Conservation (phyloP, 2,113 vertebrate species). For the Phainopepla nitens region DNA sequence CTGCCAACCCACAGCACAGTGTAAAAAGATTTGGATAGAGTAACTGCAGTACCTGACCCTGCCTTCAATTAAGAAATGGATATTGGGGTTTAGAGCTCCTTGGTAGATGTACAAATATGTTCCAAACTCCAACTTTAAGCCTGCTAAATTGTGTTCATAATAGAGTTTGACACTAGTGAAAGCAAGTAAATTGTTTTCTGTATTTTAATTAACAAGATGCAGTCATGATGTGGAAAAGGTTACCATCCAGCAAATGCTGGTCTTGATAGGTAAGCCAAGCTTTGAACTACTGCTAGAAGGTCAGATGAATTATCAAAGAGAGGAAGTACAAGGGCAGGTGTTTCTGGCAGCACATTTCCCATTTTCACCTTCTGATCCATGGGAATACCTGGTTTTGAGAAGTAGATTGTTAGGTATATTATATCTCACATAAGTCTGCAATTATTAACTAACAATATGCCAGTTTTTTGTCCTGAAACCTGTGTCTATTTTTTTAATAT, state of each 20-base stretch:
- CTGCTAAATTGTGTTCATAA: neutral
- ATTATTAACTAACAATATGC: neutral
- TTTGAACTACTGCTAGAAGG: neutral
- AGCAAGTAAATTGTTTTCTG: neutral
- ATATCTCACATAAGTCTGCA: neutral
- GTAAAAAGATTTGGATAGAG: neutral
- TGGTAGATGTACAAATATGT: neutral
- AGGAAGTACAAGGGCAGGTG: neutral
- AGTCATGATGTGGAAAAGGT: neutral
- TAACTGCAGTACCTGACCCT: neutral
- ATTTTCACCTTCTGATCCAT: neutral
- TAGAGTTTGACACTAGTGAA: neutral
- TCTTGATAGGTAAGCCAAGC: neutral
- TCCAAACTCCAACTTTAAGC: neutral
- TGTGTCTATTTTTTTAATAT: neutral
- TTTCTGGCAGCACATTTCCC: neutral
- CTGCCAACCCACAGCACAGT: neutral
- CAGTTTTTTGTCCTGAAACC: neutral
- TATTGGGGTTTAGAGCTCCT: neutral
- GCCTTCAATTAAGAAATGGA: neutral
- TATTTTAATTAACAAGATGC: conserved; percentile 1
- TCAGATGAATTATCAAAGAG: neutral
- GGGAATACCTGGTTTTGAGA: neutral
- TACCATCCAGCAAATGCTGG: neutral
- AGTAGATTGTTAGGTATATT: neutral